Evolutionary conservation across 2,888 invertebrate species (phyloP).

Genomic region (Spodoptera exigua): DNA sequence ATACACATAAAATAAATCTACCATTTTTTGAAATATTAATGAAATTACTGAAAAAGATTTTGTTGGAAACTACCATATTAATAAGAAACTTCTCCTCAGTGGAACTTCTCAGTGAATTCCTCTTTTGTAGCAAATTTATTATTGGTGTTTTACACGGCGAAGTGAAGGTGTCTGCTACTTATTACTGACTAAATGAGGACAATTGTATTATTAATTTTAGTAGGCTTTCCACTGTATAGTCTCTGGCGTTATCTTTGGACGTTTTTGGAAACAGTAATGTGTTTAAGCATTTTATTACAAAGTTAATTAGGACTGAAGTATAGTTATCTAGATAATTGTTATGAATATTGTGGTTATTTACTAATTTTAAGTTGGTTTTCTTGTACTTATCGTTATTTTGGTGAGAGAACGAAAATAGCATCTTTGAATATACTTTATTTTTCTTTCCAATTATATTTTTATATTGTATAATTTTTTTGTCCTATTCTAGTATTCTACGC

Average conservation of each 20-base stretch:
- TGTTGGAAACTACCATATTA: too few relatives aligned
- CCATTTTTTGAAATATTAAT: too few relatives aligned
- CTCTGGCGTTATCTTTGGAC: slow-evolving; percentile 15
- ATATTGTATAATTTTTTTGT: too few relatives aligned
- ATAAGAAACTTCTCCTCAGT: neutral
- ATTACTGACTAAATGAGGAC: slow-evolving; percentile 40
- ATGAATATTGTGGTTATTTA: neutral
- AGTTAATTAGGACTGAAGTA: slow-evolving; percentile 1
- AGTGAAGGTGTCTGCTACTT: slow-evolving; percentile 37
- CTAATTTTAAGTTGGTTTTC: too few relatives aligned
- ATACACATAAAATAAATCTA: too few relatives aligned
- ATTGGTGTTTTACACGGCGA: slow-evolving; percentile 33
- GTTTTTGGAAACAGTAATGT: slow-evolving; percentile 15
- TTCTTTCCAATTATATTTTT: too few relatives aligned
- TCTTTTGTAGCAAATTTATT: neutral
- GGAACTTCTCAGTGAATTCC: slow-evolving; percentile 10
- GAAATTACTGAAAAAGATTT: too few relatives aligned
- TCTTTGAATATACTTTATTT: too few relatives aligned
- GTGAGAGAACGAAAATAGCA: too few relatives aligned
- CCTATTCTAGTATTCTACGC: too few relatives aligned
- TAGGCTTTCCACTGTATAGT: slow-evolving; percentile 37
- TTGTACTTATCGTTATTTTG: too few relatives aligned
- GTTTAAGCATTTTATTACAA: slow-evolving; percentile 14
- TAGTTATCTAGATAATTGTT: neutral
- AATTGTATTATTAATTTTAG: slow-evolving; percentile 46